Base-by-base conservation (phyloP, 2,888 invertebrate genomes). In the Netelia fuscicornis region DNA sequence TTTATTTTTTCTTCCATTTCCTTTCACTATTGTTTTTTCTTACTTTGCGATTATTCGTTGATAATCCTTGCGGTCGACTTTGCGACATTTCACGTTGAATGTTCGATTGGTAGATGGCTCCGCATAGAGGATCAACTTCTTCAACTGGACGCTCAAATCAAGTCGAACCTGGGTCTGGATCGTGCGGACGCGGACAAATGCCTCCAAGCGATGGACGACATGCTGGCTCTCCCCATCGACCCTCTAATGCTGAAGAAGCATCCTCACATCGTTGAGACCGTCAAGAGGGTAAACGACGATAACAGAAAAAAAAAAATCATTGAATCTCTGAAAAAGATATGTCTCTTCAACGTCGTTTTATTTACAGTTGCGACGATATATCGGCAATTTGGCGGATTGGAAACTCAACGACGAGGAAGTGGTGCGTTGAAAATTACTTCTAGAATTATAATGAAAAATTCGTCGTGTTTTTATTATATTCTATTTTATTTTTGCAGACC, bases 191-290 rank as follows among this genome's bases (percentile, higher is more conserved):
- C 97, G 0, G 96, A 97, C 52, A 94, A 95, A 80, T 97, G 97
- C 86, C 92, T 98, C 52, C 95, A 96, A 74, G 94, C 96, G 1
- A 94, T 98, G 87, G 96, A 97, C 62, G 95, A 96, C 11, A 94
- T 95, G 88, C 90, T 94, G 91, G 95, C 95, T 8, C 90, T 97
- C 83, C 94, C 96, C 5, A 92, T 97, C 25, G 96, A 96, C 85
- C 96, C 96, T 0, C 93, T 97, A 25, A 97, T 97, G 97, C 93
- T 98, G 60, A 95, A 97, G 79, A 98, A 98, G 88, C 97, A 98
- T 94, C 96, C 97, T 0, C 96, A 96, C 65, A 95, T 97, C 87
- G 95, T 98, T 65, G 96, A 97, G 90, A 97, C 97, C 0, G 95
- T 98, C 74, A 96, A 97, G 89, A 95, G 97, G 83, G 94, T 95